phyloP scores from a whole-genome alignment of 1,140 invertebrate genomes.

The Drosophila pruinosa region DNA sequence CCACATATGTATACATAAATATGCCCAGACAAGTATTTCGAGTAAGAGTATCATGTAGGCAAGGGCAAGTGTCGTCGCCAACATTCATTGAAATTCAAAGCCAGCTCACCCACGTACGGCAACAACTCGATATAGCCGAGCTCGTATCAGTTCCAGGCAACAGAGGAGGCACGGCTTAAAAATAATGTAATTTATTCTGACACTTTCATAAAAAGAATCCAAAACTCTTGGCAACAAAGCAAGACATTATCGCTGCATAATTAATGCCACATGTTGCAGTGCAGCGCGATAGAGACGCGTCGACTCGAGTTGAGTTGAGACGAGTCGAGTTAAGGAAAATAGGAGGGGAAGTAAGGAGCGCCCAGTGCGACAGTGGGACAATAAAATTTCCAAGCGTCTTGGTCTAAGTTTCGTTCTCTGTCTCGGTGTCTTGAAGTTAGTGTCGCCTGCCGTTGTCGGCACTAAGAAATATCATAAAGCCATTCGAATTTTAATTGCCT shows the following conservation, averaged over 20 bases:
- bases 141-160: slow-evolving; percentile 54
- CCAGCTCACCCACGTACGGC: slow-evolving; percentile 12
- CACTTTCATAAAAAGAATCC: slow-evolving; percentile 78
- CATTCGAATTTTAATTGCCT: slow-evolving; percentile 72
- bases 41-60: slow-evolving; percentile 17
- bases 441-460: slow-evolving; percentile 31
- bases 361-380: slow-evolving; percentile 42
- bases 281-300: slow-evolving; percentile 9
- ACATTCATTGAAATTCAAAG: slow-evolving; percentile 59
- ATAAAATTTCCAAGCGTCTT: slow-evolving; percentile 51
- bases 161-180: slow-evolving; percentile 45
- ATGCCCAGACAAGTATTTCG: slow-evolving; percentile 9
- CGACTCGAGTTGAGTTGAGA: not conserved
- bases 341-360: slow-evolving; percentile 10
- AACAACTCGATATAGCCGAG: not conserved
- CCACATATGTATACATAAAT: slow-evolving; percentile 27
- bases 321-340: not conserved
- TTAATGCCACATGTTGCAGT: slow-evolving; percentile 79
- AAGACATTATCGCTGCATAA: slow-evolving; percentile 81
- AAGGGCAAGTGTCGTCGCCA: slow-evolving; percentile 14
- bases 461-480: slow-evolving; percentile 72
- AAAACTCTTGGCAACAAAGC: slow-evolving; percentile 72
- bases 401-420: too few species aligned
- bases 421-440: slow-evolving; percentile 6
- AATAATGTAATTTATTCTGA: slow-evolving; percentile 80